Conservation (phyloP, 2,113 vertebrate species). For the Lepidothrix coronata region DNA sequence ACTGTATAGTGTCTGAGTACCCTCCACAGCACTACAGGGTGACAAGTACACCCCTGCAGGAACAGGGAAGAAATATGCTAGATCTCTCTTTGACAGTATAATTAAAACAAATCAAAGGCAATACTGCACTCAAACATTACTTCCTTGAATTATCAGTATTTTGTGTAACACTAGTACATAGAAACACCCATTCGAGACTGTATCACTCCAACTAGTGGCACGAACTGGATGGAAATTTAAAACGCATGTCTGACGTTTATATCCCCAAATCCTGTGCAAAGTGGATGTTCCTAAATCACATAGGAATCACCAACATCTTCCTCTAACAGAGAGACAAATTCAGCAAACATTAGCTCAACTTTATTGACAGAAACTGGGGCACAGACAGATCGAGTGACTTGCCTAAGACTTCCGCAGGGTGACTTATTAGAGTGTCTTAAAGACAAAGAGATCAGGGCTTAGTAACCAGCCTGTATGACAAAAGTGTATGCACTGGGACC, state of each 20-base stretch:
- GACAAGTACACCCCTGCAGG: neutral
- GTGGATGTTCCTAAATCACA: neutral
- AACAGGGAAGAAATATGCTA: fast-evolving
- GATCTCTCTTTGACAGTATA: neutral
- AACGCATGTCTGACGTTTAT: neutral
- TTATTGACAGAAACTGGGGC: conserved; percentile 21
- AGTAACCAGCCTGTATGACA: neutral
- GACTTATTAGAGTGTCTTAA: conserved; percentile 12
- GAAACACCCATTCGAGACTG: fast-evolving
- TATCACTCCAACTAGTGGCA: neutral
- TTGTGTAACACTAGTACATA: neutral
- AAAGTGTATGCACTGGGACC: neutral
- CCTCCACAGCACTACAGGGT: neutral
- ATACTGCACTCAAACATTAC: neutral
- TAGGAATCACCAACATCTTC: neutral
- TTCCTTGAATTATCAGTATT: neutral
- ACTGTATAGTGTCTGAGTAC: neutral
- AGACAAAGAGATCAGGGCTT: neutral
- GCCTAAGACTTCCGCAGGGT: neutral
- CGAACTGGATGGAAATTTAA: neutral
- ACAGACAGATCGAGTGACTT: neutral
- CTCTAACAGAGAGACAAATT: neutral
- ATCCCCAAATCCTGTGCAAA: neutral
- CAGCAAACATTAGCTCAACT: neutral
- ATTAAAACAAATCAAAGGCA: neutral